A percentile compares a stretch with the other conserved stretches of the same genome.
Conservation (phyloP, 2,113 vertebrate genomes). For the Gopherus evgoodei region DNA sequence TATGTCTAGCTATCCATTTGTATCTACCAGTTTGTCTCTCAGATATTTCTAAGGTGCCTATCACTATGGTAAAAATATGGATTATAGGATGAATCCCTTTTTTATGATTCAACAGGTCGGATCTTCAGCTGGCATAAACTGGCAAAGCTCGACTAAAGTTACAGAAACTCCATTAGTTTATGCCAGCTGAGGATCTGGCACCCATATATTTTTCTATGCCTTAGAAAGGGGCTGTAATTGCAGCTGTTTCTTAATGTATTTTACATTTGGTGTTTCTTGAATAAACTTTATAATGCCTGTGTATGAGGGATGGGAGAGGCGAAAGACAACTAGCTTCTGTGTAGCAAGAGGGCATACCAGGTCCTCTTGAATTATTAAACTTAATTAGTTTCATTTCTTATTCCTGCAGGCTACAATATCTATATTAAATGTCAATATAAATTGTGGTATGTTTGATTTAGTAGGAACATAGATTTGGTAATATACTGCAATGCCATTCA, state of each 20-base stretch:
- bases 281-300: slow-evolving; percentile 25
- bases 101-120: neutral
- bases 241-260: slow-evolving; percentile 14
- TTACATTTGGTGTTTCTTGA: slow-evolving; percentile 43
- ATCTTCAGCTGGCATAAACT: neutral
- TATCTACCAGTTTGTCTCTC: neutral
- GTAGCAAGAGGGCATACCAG: slow-evolving; percentile 62
- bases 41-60: neutral
- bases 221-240: neutral
- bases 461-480: slow-evolving; percentile 34
- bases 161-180: neutral
- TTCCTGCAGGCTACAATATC: slow-evolving; percentile 72
- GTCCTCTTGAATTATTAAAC: slow-evolving; percentile 77
- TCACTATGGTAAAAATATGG: neutral
- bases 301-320: neutral
- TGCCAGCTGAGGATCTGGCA: neutral
- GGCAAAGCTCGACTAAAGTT: neutral
- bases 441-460: slow-evolving; percentile 58
- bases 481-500: slow-evolving; percentile 4
- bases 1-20: neutral
- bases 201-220: neutral
- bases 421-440: slow-evolving; percentile 68
- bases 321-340: slow-evolving; percentile 70
- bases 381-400: slow-evolving; percentile 79
- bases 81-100: neutral